Base-by-base conservation (phyloP, 2,888 invertebrate species). In the Nemurella pictetii region DNA sequence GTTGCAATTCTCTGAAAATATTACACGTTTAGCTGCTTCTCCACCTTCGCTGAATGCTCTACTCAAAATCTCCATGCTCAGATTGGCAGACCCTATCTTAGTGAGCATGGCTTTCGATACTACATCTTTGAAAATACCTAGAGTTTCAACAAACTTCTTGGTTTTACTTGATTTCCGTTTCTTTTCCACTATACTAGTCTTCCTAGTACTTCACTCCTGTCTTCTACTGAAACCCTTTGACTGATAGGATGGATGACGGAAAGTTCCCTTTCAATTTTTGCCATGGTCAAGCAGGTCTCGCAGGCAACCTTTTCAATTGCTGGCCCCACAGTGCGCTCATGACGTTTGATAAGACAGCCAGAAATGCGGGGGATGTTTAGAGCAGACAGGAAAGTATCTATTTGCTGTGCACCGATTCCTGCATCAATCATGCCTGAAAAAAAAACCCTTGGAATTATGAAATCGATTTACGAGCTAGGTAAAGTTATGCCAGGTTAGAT, bases 341-440 rank as follows among this genome's bases (percentile, higher is more conserved):
- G 73, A 20, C 73, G 73, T 25, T 73, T 73, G n/a, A 73, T 20
- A 4, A 73, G 25, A 25, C 73, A 20, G 3, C 25, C 73, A 73
- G 73, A 73, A 73, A 73, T 25, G 20, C n/a, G 73, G 25, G 73
- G 73, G 73, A 73, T 73, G 73, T 73, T 73, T 73, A 73, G 73
- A 9, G 32, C 32, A 32, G 32, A 32, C 32, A 32, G 32, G 32
- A 32, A 32, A 32, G 32, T 3, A 25, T 74, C n/a, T 12, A 74
- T 4, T n/a, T 74, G 74, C 15, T n/a, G 9, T 25, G 74, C 74
- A 12, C 74, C 74, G 15, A 74, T 74, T n/a, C 74, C 74, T 5
- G 74, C 74, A 25, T 74, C 74, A n/a, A 74, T 7, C n/a, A 74
- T 74, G 5, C 74, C 74, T 74, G 20, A 74, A 74, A 74, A 9